These are phyloP conservation scores for Ashinkailepas kermadecensis DNA, from an alignment of 2,888 invertebrate species.

Conservation along the genomic window DNA sequence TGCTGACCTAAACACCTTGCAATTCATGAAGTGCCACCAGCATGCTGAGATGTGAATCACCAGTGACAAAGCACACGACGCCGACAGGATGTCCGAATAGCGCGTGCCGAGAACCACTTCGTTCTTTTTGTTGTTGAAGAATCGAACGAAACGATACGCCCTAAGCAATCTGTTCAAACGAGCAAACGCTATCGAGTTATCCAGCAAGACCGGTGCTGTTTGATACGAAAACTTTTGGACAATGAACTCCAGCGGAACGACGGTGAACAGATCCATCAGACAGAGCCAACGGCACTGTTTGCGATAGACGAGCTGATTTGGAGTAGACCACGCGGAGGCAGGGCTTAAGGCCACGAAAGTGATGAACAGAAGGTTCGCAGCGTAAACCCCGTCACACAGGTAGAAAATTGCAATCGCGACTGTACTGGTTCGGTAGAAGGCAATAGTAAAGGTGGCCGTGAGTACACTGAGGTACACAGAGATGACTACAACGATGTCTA, in stretches of 20 bases:
- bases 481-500: not conserved
- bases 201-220: too few species aligned
- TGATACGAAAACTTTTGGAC: too few species aligned
- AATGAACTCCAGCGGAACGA: not conserved
- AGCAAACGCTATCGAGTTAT: too few species aligned
- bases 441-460: not conserved
- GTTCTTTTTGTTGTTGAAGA: not conserved
- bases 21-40: not conserved
- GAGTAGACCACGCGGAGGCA: not conserved
- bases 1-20: not conserved
- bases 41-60: not conserved
- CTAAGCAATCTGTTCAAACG: not conserved
- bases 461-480: not conserved
- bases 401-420: not conserved
- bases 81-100: not conserved
- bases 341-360: not conserved
- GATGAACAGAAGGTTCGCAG: not conserved
- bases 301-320: not conserved
- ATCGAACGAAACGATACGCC: not conserved
- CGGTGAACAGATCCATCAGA: not conserved
- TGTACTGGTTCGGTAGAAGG: not conserved
- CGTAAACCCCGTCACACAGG: not conserved
- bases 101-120: not conserved
- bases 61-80: not conserved
- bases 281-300: not conserved